Evolutionary conservation across 2,888 invertebrate species (phyloP).

Genomic region (Zootermopsis nevadensis): DNA sequence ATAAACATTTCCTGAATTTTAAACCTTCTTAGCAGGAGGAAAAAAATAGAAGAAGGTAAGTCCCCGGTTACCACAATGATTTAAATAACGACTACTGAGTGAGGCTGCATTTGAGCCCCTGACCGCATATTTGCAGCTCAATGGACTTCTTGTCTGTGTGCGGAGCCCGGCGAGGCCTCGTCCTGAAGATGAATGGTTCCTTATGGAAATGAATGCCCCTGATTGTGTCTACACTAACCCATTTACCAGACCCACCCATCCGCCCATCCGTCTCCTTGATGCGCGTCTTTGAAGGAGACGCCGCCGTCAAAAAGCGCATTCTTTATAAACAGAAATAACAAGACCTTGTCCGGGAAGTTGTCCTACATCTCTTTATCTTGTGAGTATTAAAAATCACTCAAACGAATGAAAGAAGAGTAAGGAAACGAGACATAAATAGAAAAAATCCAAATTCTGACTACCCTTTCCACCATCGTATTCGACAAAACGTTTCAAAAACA

Average conservation of each 20-base stretch:
- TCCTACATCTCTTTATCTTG: no score
- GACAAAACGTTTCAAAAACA: no score
- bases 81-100: not conserved
- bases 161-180: not conserved
- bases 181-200: conserved; percentile 15
- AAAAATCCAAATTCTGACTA: no score
- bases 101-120: no score
- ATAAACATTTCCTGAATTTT: no score
- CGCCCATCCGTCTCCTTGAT: not conserved
- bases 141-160: not conserved
- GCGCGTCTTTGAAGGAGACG: not conserved
- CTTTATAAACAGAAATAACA: no score
- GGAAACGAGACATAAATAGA: no score
- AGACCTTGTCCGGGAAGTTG: no score
- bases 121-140: not conserved
- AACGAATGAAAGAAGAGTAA: no score
- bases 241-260: conserved; percentile 4
- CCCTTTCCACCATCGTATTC: no score
- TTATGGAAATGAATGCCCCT: conserved; percentile 32
- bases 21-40: no score
- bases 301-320: not conserved
- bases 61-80: not conserved
- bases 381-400: no score
- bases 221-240: conserved; percentile 2
- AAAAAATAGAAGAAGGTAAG: not conserved